Percentiles rank a stretch among this genome's conserved stretches.
These are phyloP conservation scores for Ceyx margarethae DNA, from an alignment of 2,113 vertebrate genomes.

Conservation along the genomic window DNA sequence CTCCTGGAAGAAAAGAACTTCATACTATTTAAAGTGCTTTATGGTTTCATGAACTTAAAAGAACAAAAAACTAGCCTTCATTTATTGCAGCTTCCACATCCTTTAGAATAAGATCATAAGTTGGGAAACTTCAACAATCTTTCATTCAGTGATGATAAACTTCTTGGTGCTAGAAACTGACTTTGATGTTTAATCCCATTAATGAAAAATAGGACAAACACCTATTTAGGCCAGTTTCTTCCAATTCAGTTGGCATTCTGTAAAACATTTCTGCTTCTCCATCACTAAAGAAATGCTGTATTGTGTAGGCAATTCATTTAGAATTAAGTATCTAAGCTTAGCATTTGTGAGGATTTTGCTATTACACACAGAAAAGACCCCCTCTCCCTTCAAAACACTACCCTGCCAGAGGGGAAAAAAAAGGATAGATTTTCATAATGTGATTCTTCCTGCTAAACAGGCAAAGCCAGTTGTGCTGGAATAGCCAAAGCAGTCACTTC, in stretches of 20 bases:
- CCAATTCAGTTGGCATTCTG: conserved; percentile 1
- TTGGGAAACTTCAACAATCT: conserved; percentile 6
- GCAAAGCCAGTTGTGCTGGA: not conserved
- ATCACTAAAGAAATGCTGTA: not conserved
- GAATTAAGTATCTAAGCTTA: conserved; percentile 7
- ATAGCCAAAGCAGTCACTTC: not conserved
- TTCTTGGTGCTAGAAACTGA: not conserved
- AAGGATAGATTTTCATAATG: not conserved
- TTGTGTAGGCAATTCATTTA: not conserved
- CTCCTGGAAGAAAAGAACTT: conserved; percentile 1
- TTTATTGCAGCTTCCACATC: conserved; percentile 15
- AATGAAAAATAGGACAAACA: conserved; percentile 35
- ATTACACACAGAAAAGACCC: not conserved
- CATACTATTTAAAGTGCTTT: not conserved
- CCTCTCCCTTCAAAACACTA: not conserved
- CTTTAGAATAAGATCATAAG: conserved; percentile 5
- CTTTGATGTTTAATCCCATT: conserved; percentile 68
- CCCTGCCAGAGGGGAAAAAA: no score
- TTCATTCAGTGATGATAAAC: conserved; percentile 14
- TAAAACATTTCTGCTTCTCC: not conserved
- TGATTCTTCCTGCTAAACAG: not conserved
- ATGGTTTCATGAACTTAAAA: conserved; percentile 15
- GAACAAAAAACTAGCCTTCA: not conserved
- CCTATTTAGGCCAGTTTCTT: conserved; percentile 40
- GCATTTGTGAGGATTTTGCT: conserved; percentile 10